Evolutionary conservation across 2,113 vertebrate genomes (phyloP).

Genomic region (Ibidorhyncha struthersii): DNA sequence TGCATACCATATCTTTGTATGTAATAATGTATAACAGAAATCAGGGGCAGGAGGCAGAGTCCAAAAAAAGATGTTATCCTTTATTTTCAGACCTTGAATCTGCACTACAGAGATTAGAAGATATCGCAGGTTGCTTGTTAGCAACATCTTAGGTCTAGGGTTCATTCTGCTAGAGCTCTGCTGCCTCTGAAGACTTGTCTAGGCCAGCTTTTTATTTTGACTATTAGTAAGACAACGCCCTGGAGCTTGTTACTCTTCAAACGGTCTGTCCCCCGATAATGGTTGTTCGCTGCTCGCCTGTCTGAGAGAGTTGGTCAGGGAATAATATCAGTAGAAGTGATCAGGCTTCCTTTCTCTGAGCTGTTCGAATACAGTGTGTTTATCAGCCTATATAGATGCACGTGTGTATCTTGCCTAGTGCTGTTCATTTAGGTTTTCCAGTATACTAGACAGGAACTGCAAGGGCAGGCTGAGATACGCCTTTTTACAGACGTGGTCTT

Average conservation of each 20-base stretch:
- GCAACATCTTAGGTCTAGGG: background rate
- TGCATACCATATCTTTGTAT: background rate
- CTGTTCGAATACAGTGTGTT: background rate
- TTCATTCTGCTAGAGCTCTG: background rate
- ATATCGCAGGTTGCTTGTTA: background rate
- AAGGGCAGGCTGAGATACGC: constrained; percentile 43
- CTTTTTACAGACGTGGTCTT: constrained; percentile 7
- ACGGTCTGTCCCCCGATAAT: background rate
- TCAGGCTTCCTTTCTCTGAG: background rate
- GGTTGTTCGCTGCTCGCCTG: background rate
- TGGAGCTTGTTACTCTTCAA: background rate
- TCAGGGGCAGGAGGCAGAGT: background rate
- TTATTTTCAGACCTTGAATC: constrained; percentile 10
- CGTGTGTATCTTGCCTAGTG: background rate
- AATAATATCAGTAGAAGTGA: background rate
- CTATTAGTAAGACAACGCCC: constrained; percentile 26
- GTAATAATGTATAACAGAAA: constrained; percentile 18
- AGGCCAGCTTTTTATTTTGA: constrained; percentile 53
- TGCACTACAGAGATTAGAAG: background rate
- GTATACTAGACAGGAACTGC: background rate
- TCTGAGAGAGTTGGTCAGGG: background rate
- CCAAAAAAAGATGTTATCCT: background rate
- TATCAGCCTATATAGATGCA: rapidly evolving
- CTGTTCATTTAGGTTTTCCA: background rate
- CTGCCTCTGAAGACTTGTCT: constrained; percentile 43